Base-by-base conservation (phyloP, 2,888 invertebrate species). In the Strigamia crassipes region DNA sequence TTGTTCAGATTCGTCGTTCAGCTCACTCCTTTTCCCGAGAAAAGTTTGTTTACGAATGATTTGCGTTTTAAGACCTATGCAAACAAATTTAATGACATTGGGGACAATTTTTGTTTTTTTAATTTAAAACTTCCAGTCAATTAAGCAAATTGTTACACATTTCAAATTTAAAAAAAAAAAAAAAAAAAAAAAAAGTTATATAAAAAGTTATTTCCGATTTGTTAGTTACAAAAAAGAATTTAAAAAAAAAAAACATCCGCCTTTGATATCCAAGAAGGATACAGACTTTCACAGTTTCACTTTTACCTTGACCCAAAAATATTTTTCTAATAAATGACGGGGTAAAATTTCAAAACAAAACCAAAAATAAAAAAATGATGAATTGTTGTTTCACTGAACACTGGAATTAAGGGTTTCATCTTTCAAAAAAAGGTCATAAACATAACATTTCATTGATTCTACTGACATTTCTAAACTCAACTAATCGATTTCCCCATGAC, bases 401-500 rank as follows among this genome's bases (percentile, higher is more conserved):
- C 18, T 56, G 56, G 56, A 73, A 73, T 73, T 27, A 73, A 15
- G 15, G 27, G 73, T 31, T 31, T 27, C 31, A 73, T 73, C 73
- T 73, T 73, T 27, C 73, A 23, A 27, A 73, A 73, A 73, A 73
- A 73, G 73, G 73, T 73, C 73, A 73, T 27, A 73, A 73, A 73
- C 73, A 56, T 56, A 56, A 56, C 56, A 56, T 31, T 73, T 31
- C 13, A n/a, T 12, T 73, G 73, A 23, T 31, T 73, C 73, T 31
- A 73, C 73, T 73, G 73, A 73, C 73, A 73, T 73, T 73, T 73
- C 73, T 6, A 27, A 73, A 73, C 56, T 56, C 56, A 18, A 56
- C 56, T 21, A 56, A 56, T 56, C 56, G 56, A 56, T 56, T 56
- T 56, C 18, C 18, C 56, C 56, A 56, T 56, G 56, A 56, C 31